Percentiles rank a stretch among this genome's conserved stretches.
Conservation (phyloP, 2,113 vertebrate genomes). For the Pluvialis apricaria region DNA sequence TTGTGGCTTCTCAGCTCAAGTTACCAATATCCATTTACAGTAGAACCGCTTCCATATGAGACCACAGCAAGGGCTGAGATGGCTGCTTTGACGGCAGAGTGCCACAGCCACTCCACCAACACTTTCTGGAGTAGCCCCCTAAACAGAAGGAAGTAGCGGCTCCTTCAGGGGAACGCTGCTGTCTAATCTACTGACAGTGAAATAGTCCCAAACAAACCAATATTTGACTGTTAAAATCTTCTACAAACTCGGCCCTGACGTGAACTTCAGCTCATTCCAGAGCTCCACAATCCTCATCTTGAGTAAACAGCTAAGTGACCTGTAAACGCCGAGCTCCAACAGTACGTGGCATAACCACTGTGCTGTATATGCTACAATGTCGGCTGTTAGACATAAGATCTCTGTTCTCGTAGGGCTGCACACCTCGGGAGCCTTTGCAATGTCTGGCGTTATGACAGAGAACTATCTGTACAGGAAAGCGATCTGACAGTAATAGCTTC, state of each 20-base stretch:
- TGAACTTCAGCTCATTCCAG: background rate
- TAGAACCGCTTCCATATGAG: background rate
- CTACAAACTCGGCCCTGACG: background rate
- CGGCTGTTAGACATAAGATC: background rate
- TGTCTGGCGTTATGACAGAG: background rate
- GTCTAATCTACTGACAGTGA: background rate
- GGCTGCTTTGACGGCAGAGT: background rate
- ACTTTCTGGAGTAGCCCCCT: background rate
- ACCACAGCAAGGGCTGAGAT: background rate
- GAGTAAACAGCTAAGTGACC: background rate
- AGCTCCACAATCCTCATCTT: background rate
- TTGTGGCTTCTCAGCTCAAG: background rate
- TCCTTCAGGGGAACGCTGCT: background rate
- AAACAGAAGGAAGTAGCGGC: background rate
- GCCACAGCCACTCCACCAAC: background rate
- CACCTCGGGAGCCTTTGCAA: background rate
- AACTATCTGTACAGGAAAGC: background rate
- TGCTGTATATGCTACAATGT: background rate
- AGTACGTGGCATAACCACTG: background rate
- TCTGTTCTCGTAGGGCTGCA: background rate
- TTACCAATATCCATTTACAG: background rate
- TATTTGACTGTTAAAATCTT: background rate
- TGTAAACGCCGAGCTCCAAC: background rate
- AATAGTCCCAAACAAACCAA: background rate
- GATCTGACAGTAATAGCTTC: background rate